These are phyloP conservation scores for Brachyhypopomus occidentalis DNA, from an alignment of 2,113 vertebrate genomes.

Conservation along the genomic window DNA sequence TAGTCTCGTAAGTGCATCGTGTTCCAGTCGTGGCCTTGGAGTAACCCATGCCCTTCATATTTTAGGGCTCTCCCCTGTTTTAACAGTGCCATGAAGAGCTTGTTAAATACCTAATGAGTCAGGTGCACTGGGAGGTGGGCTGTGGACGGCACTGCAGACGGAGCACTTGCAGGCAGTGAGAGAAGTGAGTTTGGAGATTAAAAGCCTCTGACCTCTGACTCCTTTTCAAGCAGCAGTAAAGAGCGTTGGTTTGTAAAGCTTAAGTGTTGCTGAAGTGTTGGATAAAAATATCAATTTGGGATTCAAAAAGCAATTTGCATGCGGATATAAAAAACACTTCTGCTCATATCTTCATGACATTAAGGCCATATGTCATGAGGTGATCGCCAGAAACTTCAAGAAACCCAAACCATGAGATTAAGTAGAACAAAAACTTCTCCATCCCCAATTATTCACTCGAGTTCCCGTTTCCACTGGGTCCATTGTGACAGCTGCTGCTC, in stretches of 20 bases:
- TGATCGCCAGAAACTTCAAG: conserved; percentile 16
- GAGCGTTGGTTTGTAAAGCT: background rate
- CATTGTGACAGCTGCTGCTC: conserved; percentile 67
- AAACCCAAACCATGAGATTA: conserved; percentile 12
- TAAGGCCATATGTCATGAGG: background rate
- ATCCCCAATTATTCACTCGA: conserved; percentile 54
- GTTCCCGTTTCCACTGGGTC: conserved; percentile 48
- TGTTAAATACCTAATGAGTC: background rate
- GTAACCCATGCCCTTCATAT: background rate
- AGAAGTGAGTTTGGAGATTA: background rate
- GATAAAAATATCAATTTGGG: background rate
- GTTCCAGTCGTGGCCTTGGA: too few species aligned
- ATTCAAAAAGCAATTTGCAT: background rate
- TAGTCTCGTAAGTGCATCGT: too few species aligned
- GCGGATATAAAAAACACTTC: background rate
- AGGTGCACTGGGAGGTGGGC: background rate
- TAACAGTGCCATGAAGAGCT: background rate
- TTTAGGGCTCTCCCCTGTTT: background rate
- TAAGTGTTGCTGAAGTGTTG: background rate
- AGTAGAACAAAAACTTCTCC: conserved; percentile 23
- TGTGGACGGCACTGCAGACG: background rate
- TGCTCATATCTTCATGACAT: background rate
- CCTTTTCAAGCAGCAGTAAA: background rate
- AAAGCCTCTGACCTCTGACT: background rate
- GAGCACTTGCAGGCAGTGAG: background rate